phyloP scores from a whole-genome alignment of 2,888 invertebrate genomes.

The Chymomyza caudatula region DNA sequence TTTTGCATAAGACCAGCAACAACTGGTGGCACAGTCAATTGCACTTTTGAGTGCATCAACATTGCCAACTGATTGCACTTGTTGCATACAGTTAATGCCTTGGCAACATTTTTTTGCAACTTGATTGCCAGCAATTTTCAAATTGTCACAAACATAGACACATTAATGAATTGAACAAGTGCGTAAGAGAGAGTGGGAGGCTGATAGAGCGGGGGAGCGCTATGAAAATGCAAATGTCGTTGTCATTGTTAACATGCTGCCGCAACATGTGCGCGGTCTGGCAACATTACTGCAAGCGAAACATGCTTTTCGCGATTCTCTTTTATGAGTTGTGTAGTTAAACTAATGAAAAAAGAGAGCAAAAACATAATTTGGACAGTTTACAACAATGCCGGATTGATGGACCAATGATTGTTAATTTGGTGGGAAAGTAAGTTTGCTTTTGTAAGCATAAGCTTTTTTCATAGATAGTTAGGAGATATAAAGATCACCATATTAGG shows the following conservation, averaged over 20 bases:
- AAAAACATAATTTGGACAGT: too few species aligned
- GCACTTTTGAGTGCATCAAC: constrained; percentile 50
- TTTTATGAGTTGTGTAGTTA: constrained; percentile 19
- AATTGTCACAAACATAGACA: not conserved
- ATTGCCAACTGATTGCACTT: constrained; percentile 56
- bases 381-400: too few species aligned
- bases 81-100: constrained; percentile 27
- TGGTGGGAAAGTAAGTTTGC: too few species aligned
- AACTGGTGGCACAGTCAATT: constrained; percentile 24
- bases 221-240: constrained; percentile 50
- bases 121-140: constrained; percentile 1
- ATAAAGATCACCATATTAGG: too few species aligned
- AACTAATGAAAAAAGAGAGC: too few species aligned
- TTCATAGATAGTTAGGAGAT: too few species aligned
- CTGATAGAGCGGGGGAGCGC: too few species aligned
- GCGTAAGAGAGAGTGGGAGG: not conserved
- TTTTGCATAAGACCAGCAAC: constrained; percentile 52
- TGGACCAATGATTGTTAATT: too few species aligned
- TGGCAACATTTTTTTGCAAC: not conserved
- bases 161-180: not conserved
- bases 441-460: too few species aligned
- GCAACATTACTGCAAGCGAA: constrained; percentile 10
- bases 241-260: constrained; percentile 38
- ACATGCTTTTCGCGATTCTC: too few species aligned
- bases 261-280: constrained; percentile 34